A percentile compares a stretch with the other conserved stretches of the same genome.
Evolutionary conservation across 2,797 vertebrate genomes (phyloP).

Genomic region (Megalops cyprinoides): DNA sequence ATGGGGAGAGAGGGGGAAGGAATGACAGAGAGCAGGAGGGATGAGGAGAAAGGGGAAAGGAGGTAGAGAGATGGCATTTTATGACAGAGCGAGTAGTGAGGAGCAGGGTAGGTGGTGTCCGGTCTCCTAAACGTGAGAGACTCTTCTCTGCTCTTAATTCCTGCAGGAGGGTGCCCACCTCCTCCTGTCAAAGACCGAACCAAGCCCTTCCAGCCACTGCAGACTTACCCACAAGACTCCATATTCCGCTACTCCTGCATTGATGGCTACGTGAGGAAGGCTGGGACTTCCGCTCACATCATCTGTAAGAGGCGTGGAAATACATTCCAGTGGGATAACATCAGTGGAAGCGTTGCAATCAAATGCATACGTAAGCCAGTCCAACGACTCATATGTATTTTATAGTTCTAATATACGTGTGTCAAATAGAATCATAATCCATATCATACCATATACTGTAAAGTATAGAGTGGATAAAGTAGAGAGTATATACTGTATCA

Average conservation of each 20-base stretch:
- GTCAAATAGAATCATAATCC: background rate
- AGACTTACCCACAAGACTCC: constrained; percentile 1
- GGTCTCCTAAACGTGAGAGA: no score
- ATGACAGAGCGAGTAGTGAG: background rate
- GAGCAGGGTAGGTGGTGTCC: no score
- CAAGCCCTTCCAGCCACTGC: background rate
- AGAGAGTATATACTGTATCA: no score
- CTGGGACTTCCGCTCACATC: background rate
- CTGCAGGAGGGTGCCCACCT: constrained; percentile 3
- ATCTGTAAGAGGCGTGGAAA: background rate
- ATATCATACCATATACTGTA: no score
- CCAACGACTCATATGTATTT: background rate
- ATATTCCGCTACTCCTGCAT: background rate
- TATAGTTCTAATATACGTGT: background rate
- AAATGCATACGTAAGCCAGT: constrained; percentile 25
- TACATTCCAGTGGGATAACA: constrained; percentile 9
- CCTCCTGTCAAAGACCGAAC: background rate
- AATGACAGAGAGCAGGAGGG: no score
- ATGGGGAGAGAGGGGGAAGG: no score
- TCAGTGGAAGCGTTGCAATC: background rate
- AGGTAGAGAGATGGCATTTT: background rate
- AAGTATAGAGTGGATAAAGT: no score
- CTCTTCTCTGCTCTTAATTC: background rate
- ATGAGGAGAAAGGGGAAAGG: no score
- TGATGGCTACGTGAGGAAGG: constrained; percentile 14